Evolutionary conservation across 2,113 vertebrate genomes (phyloP), one percentile per base, ranked within the genome.

Genomic region (Hyla sarda): DNA sequence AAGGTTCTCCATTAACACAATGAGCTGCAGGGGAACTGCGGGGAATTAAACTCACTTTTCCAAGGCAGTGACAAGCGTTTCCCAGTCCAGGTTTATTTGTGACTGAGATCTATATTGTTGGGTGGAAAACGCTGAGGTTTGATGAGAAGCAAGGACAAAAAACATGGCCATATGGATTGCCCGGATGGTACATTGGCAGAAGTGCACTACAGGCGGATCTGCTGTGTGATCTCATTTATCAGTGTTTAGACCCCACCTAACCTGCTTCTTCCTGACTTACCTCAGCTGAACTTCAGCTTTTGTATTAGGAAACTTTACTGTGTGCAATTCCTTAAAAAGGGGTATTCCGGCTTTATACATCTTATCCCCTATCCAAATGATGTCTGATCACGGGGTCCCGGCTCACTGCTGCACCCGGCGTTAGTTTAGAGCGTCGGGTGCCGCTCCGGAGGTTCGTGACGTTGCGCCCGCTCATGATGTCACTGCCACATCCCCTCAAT

Each of bases 1-100:
- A 80, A 80, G 75, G 75, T 76, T 85, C 62, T 69, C 74, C 75
- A 79, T 85, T 85, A 85, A 56, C 58, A 25, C 28, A 71, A 56
- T 30, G 62, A 85, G 84, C 75, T 85, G 75, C 83, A 34, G 58
- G 56, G 52, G 17, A 50, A 76, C 73, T 77, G 73, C 56, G 30
- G 82, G 58, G 83, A 52, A 78, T 82, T 71, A 82, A 71, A 71
- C 47, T 54, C 41, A 52, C 54, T 79, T 67, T 65, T 65, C 74
- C 78, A 52, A 79, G 25, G 71, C 65, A 34, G 34, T 8, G 12
- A 3, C 5, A 21, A 45, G 37, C 37, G 37, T 12, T 56, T 41
- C 30, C 10, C n/a, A 32, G 75, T 21, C 74, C 74, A 21, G 47
- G 50, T 21, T 54, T 32, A 56, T 78, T 56, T 54, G 75, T 0